Conservation (phyloP, 2,888 invertebrate species). For the Sylvicola fuscatus region DNA sequence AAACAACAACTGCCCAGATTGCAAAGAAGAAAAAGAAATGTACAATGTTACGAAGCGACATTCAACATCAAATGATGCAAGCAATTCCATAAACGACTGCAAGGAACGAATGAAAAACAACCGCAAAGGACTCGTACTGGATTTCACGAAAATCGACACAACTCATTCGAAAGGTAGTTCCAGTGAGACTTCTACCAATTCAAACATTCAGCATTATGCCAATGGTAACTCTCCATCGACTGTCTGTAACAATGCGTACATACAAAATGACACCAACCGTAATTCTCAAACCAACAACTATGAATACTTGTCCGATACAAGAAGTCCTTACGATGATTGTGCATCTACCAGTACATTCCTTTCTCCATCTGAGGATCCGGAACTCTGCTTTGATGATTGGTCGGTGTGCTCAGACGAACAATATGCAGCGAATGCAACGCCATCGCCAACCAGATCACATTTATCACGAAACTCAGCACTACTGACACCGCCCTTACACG, state of each 20-base stretch:
- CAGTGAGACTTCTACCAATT: slow-evolving; percentile 2
- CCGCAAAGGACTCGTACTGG: slow-evolving; percentile 35
- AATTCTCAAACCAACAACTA: slow-evolving; percentile 8
- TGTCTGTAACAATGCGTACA: slow-evolving; percentile 1
- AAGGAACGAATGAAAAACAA: slow-evolving; percentile 18
- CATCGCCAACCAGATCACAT: slow-evolving; percentile 11
- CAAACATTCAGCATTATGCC: slow-evolving; percentile 10
- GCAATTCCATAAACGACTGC: slow-evolving; percentile 8
- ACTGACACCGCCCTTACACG: too few species aligned
- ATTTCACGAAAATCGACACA: slow-evolving; percentile 32
- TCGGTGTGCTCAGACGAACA: slow-evolving; percentile 18
- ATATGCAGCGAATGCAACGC: slow-evolving; percentile 8
- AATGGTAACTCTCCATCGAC: not conserved
- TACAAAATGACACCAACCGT: slow-evolving; percentile 4
- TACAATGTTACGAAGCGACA: slow-evolving; percentile 2
- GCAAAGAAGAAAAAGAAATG: slow-evolving; percentile 8
- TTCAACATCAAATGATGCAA: slow-evolving; percentile 10
- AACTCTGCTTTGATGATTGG: slow-evolving; percentile 39
- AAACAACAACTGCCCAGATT: slow-evolving; percentile 9
- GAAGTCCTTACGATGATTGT: slow-evolving; percentile 24
- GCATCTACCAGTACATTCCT: slow-evolving; percentile 26
- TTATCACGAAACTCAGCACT: slow-evolving; percentile 27
- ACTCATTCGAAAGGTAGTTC: slow-evolving; percentile 7
- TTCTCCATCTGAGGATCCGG: slow-evolving; percentile 36
- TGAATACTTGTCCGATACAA: slow-evolving; percentile 24